phyloP scores from a whole-genome alignment of 2,797 vertebrate species.

The Halcyon badia region DNA sequence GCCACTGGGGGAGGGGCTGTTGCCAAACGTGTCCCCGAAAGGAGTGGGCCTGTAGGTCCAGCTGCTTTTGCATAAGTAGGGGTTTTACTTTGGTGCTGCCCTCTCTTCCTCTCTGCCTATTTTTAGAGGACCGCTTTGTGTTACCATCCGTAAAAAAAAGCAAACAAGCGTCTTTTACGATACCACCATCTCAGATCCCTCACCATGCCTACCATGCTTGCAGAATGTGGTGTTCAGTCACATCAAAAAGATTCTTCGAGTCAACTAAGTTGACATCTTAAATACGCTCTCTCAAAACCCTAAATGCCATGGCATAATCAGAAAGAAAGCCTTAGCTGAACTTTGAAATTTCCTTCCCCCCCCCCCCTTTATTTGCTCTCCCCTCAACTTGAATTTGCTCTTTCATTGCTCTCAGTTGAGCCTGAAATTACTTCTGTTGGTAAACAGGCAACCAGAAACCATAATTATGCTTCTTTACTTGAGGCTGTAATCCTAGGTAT shows the following conservation, averaged over 20 bases:
- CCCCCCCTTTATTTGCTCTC: neutral
- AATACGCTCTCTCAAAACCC: conserved; percentile 1
- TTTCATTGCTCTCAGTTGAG: neutral
- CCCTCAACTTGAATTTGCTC: neutral
- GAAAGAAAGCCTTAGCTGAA: conserved; percentile 14
- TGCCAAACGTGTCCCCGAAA: neutral
- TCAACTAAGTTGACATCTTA: conserved; percentile 38
- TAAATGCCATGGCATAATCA: conserved; percentile 31
- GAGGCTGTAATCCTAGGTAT: neutral
- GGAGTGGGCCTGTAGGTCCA: neutral
- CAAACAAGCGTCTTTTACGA: neutral
- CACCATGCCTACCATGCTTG: neutral
- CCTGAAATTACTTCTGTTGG: neutral
- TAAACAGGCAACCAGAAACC: conserved; percentile 15
- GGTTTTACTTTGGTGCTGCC: neutral
- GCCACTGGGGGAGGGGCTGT: neutral
- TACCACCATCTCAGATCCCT: neutral
- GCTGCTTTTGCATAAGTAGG: neutral
- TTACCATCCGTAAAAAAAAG: neutral
- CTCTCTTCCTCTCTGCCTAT: neutral
- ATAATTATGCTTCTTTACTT: neutral
- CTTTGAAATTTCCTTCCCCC: neutral
- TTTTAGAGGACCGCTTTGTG: conserved; percentile 9
- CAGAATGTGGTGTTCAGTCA: conserved; percentile 22
- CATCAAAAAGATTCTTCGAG: conserved; percentile 1